Conservation (phyloP, 1,140 invertebrate genomes). For the Drosophila trapezifrons region DNA sequence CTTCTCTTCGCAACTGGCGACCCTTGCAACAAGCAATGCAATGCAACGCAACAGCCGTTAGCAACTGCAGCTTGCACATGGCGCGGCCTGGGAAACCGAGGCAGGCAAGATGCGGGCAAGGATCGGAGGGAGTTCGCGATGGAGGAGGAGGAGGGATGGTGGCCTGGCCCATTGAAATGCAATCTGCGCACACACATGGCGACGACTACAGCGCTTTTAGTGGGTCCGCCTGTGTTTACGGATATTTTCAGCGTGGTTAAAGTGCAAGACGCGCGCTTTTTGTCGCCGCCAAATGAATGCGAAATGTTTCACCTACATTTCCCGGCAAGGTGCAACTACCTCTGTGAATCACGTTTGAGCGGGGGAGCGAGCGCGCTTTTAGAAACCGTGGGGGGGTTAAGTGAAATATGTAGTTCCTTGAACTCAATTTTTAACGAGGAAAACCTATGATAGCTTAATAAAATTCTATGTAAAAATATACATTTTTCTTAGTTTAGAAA, state of each 20-base stretch:
- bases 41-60: conserved; percentile 19
- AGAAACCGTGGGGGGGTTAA: too few species aligned
- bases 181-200: conserved; percentile 64
- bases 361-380: not conserved
- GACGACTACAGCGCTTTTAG: conserved; percentile 40
- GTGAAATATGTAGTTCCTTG: conserved; percentile 15
- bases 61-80: conserved; percentile 64
- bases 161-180: conserved; percentile 54
- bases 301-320: conserved; percentile 59
- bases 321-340: conserved; percentile 3
- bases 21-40: conserved; percentile 53
- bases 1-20: conserved; percentile 22
- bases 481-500: too few species aligned
- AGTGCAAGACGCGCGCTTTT: conserved; percentile 46
- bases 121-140: conserved; percentile 7
- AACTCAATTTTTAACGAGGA: conserved; percentile 9
- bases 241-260: conserved; percentile 35
- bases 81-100: conserved; percentile 33
- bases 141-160: conserved; percentile 13
- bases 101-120: conserved; percentile 13
- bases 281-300: conserved; percentile 42
- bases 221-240: conserved; percentile 28
- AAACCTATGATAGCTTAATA: not conserved
- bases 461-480: too few species aligned
- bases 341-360: not conserved